A percentile compares a stretch with the other conserved stretches of the same genome.
These are phyloP conservation scores for Eubasilissa regina DNA, from an alignment of 1,140 invertebrate genomes.

Conservation along the genomic window DNA sequence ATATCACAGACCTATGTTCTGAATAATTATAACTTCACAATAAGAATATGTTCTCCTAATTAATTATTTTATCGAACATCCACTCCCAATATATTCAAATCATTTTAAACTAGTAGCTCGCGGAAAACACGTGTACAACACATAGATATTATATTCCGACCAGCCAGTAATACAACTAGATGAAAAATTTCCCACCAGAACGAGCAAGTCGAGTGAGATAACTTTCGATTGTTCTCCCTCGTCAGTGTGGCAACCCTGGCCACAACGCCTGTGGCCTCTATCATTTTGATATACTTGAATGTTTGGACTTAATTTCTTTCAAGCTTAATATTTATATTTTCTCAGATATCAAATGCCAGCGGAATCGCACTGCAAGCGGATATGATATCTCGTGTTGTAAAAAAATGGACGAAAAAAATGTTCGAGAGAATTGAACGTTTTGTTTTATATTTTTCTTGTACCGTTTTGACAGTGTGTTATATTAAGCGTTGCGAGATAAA, in stretches of 20 bases:
- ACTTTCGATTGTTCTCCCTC: background rate
- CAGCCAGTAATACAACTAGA: too few species aligned
- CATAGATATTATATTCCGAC: too few species aligned
- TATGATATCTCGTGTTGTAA: constrained; percentile 1
- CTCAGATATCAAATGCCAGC: constrained; percentile 33
- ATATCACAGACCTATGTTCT: too few species aligned
- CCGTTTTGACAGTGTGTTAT: constrained; percentile 8
- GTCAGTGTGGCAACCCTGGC: background rate
- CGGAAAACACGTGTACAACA: too few species aligned
- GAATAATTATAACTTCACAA: too few species aligned
- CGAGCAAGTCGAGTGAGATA: background rate
- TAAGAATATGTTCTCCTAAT: too few species aligned
- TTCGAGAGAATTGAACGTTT: background rate
- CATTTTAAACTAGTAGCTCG: too few species aligned
- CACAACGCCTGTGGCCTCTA: constrained; percentile 52
- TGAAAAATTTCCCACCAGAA: too few species aligned
- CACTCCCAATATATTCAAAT: too few species aligned
- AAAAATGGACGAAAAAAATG: constrained; percentile 1
- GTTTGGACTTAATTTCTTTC: constrained; percentile 12
- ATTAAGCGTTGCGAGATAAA: background rate
- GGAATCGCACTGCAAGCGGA: background rate
- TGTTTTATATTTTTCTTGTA: background rate
- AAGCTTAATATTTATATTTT: background rate
- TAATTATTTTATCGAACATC: too few species aligned
- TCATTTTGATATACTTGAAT: constrained; percentile 27